These are phyloP conservation scores for Cyclophora albipunctata DNA, from an alignment of 2,888 invertebrate species.

Conservation along the genomic window DNA sequence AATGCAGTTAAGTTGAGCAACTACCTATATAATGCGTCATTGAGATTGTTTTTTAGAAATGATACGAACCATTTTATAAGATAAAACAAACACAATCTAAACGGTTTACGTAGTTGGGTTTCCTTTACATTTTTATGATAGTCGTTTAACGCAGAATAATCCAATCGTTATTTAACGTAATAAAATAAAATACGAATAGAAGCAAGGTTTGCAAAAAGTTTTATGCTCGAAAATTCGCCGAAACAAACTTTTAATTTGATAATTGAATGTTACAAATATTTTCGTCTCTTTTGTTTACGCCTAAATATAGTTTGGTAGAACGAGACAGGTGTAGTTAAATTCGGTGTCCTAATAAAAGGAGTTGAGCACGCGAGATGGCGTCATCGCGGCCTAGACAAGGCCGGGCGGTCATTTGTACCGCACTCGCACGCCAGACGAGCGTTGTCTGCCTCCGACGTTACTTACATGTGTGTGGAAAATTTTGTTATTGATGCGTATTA, in stretches of 20 bases:
- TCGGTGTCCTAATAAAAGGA: conserved; percentile 60
- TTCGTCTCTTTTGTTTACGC: conserved; percentile 32
- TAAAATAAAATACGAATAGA: too few species aligned
- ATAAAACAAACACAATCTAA: too few species aligned
- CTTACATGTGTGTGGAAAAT: conserved; percentile 33
- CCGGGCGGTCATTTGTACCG: conserved; percentile 69
- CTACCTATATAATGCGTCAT: conserved; percentile 19
- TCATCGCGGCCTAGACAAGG: conserved; percentile 75
- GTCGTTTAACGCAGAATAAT: too few species aligned
- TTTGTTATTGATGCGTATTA: conserved; percentile 12
- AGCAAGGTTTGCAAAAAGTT: too few species aligned
- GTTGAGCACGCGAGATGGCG: conserved; percentile 67
- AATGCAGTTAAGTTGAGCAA: conserved; percentile 18
- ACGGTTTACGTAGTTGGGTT: too few species aligned
- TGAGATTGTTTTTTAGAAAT: conserved; percentile 16
- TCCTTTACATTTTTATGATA: too few species aligned
- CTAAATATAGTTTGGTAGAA: conserved; percentile 26
- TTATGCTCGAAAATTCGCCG: too few species aligned
- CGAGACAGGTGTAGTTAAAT: conserved; percentile 43
- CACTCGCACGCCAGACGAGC: conserved; percentile 62
- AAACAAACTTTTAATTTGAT: conserved; percentile 10
- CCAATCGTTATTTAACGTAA: too few species aligned
- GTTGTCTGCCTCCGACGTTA: conserved; percentile 48
- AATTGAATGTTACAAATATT: conserved; percentile 25
- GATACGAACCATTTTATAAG: background rate